These are phyloP conservation scores for Musca domestica DNA, from an alignment of 1,140 invertebrate genomes.

Conservation along the genomic window DNA sequence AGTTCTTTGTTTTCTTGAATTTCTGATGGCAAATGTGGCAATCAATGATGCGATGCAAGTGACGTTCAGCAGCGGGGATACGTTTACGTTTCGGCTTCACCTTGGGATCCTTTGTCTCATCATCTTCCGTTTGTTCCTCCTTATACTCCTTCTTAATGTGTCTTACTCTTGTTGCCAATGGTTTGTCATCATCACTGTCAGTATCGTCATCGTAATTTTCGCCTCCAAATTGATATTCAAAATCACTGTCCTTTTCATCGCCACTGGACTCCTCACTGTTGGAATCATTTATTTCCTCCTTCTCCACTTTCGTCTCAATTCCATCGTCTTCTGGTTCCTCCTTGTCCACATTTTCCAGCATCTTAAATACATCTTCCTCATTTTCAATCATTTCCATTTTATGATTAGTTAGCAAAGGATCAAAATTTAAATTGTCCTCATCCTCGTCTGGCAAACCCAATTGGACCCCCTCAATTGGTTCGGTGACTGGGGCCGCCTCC, in stretches of 20 bases:
- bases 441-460: slow-evolving; percentile 34
- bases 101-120: slow-evolving; percentile 29
- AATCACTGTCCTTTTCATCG: slow-evolving; percentile 23
- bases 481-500: neutral
- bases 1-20: slow-evolving; percentile 47
- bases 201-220: slow-evolving; percentile 39
- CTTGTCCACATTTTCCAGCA: slow-evolving; percentile 48
- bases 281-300: slow-evolving; percentile 24
- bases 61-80: slow-evolving; percentile 36
- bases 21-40: slow-evolving; percentile 51
- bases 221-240: slow-evolving; percentile 27
- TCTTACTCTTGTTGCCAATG: slow-evolving; percentile 39
- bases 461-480: slow-evolving; percentile 29
- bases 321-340: slow-evolving; percentile 35
- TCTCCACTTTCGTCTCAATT: slow-evolving; percentile 31
- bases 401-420: slow-evolving; percentile 43
- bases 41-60: slow-evolving; percentile 45
- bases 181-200: slow-evolving; percentile 42
- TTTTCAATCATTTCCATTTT: slow-evolving; percentile 50
- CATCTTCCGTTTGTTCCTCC: slow-evolving; percentile 24
- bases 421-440: slow-evolving; percentile 47
- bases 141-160: slow-evolving; percentile 17
- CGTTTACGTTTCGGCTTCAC: slow-evolving; percentile 34
- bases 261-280: slow-evolving; percentile 26
- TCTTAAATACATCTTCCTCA: slow-evolving; percentile 49